phyloP scores from a whole-genome alignment of 1,140 invertebrate species.

The Alviniconcha marisindica region DNA sequence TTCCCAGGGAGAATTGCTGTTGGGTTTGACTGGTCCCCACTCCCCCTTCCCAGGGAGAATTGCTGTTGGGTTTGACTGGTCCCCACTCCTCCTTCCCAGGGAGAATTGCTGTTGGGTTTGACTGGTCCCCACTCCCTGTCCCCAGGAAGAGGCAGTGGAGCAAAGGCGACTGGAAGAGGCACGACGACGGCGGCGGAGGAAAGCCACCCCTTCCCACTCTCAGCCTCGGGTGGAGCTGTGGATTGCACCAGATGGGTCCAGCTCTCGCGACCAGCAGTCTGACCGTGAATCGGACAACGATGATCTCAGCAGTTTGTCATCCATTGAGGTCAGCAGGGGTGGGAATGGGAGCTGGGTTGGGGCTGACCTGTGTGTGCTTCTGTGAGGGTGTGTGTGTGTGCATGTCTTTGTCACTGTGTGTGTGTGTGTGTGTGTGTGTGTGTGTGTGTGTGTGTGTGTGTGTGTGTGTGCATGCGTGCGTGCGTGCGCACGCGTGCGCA shows the following conservation, averaged over 20 bases:
- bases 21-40: too few relatives aligned
- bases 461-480: too few relatives aligned
- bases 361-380: too few relatives aligned
- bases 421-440: too few relatives aligned
- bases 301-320: conserved; percentile 83
- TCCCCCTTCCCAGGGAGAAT: too few relatives aligned
- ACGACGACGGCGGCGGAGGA: conserved; percentile 83
- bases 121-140: too few relatives aligned
- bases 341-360: not conserved
- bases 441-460: too few relatives aligned
- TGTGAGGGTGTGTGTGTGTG: not conserved
- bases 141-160: conserved; percentile 66
- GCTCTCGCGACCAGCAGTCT: conserved; percentile 67
- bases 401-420: conserved; percentile 3
- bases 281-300: conserved; percentile 77
- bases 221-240: conserved; percentile 72
- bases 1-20: too few relatives aligned
- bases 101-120: too few relatives aligned
- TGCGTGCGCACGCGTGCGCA: not conserved
- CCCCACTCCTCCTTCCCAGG: too few relatives aligned
- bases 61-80: too few relatives aligned
- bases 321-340: conserved; percentile 82
- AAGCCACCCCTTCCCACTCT: conserved; percentile 40
- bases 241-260: conserved; percentile 70
- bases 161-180: conserved; percentile 87